Conservation (phyloP, 2,888 invertebrate species). For the Sphecodes monilicornis region DNA sequence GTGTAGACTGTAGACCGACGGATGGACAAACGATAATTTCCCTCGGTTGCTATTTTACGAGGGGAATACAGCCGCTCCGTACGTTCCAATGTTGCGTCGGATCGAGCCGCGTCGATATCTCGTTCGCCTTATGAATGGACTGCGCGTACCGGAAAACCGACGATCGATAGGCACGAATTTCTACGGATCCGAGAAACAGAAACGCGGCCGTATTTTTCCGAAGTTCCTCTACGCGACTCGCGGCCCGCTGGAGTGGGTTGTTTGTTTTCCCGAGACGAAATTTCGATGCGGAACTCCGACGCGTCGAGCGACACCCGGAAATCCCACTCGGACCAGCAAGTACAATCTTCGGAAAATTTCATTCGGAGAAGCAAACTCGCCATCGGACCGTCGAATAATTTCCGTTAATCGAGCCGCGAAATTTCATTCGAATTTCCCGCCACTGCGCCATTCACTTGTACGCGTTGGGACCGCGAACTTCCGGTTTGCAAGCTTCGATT, state of each 20-base stretch:
- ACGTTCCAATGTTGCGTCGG: neutral
- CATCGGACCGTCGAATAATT: slow-evolving; percentile 7
- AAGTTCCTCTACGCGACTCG: neutral
- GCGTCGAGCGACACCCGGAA: neutral
- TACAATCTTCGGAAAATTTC: slow-evolving; percentile 18
- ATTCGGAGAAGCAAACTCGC: slow-evolving; percentile 14
- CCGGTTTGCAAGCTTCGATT: neutral
- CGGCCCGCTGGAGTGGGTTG: neutral
- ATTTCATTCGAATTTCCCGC: slow-evolving; percentile 3
- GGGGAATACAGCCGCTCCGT: neutral
- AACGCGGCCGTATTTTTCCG: neutral
- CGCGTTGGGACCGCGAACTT: neutral
- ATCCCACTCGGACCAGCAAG: slow-evolving; percentile 3
- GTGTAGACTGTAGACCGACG: neutral
- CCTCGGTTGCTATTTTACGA: neutral
- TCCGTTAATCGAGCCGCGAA: slow-evolving; percentile 9
- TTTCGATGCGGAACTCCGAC: slow-evolving; percentile 7
- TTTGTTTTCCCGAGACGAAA: neutral
- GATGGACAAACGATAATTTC: neutral
- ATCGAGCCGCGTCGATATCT: slow-evolving; percentile 49
- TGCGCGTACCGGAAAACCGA: slow-evolving; percentile 12
- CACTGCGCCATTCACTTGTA: slow-evolving; percentile 7
- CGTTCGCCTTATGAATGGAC: slow-evolving; percentile 54
- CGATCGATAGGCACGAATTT: slow-evolving; percentile 38
- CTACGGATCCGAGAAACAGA: neutral